Conservation (phyloP, 2,888 invertebrate species). For the Polydesmus complanatus region DNA sequence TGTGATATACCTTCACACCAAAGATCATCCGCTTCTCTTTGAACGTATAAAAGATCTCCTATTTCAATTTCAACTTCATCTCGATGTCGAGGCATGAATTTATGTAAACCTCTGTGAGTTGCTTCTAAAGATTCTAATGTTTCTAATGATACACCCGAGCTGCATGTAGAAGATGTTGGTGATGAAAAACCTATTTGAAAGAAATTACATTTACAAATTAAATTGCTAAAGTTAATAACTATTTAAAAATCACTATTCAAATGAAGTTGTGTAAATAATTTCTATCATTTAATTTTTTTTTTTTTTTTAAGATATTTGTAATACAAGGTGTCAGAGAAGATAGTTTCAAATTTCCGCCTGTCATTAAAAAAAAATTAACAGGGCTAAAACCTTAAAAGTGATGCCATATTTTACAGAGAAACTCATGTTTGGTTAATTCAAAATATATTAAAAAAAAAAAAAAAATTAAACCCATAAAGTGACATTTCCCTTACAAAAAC, state of each 20-base stretch:
- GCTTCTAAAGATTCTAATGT: conserved; percentile 69
- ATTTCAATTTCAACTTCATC: conserved; percentile 95
- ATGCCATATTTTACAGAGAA: too few species aligned
- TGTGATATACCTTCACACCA: conserved; percentile 11
- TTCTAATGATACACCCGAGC: conserved; percentile 21
- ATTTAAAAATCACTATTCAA: background rate
- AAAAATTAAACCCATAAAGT: too few species aligned
- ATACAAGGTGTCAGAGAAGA: too few species aligned
- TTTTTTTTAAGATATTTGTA: too few species aligned
- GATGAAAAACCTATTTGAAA: conserved; percentile 42
- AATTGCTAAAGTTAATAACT: background rate
- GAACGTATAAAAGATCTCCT: conserved; percentile 92
- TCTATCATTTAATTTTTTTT: too few species aligned
- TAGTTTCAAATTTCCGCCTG: too few species aligned
- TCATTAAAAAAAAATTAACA: too few species aligned
- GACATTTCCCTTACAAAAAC: too few species aligned
- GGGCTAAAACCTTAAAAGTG: too few species aligned
- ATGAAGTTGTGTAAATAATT: too few species aligned
- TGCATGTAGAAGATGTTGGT: conserved; percentile 41
- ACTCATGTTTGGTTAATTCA: too few species aligned
- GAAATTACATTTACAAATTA: background rate
- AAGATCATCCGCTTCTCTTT: conserved; percentile 81
- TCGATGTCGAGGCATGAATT: conserved; percentile 85
- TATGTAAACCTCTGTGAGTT: conserved; percentile 87
- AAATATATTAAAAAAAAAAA: too few species aligned